phyloP scores from a whole-genome alignment of 2,113 vertebrate species.

The Hemicordylus capensis region DNA sequence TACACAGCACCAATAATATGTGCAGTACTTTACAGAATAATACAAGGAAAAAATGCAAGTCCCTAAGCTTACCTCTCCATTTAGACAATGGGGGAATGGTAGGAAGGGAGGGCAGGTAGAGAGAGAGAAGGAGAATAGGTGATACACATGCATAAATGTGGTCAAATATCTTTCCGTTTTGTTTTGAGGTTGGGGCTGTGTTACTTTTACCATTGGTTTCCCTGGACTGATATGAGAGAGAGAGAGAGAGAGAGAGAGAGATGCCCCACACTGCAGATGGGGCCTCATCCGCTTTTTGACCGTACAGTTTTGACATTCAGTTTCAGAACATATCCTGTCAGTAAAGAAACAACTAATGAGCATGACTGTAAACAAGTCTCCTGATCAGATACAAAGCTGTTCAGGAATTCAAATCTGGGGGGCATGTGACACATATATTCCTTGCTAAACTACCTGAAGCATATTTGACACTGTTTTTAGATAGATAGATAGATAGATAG shows the following conservation, averaged over 20 bases:
- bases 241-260: no score
- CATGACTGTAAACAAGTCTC: not conserved
- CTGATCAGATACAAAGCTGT: not conserved
- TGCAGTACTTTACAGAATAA: no score
- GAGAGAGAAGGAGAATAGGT: no score
- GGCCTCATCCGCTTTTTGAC: not conserved
- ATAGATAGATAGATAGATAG: no score
- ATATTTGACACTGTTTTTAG: not conserved
- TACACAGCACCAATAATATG: no score
- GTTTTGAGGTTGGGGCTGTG: no score
- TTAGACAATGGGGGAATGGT: no score
- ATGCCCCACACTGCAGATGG: not conserved
- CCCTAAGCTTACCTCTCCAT: no score
- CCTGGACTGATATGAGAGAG: no score
- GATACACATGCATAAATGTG: not conserved
- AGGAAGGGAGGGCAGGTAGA: no score
- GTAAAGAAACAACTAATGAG: not conserved
- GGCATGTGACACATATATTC: not conserved
- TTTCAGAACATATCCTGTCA: not conserved
- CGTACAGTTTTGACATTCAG: not conserved
- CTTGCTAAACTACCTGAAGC: not conserved
- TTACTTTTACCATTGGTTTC: not conserved
- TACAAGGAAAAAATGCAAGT: no score
- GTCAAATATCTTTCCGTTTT: not conserved
- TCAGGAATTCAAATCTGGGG: not conserved